These are phyloP conservation scores for Hippocampus barbouri DNA, from an alignment of 2,113 vertebrate species.

Conservation along the genomic window DNA sequence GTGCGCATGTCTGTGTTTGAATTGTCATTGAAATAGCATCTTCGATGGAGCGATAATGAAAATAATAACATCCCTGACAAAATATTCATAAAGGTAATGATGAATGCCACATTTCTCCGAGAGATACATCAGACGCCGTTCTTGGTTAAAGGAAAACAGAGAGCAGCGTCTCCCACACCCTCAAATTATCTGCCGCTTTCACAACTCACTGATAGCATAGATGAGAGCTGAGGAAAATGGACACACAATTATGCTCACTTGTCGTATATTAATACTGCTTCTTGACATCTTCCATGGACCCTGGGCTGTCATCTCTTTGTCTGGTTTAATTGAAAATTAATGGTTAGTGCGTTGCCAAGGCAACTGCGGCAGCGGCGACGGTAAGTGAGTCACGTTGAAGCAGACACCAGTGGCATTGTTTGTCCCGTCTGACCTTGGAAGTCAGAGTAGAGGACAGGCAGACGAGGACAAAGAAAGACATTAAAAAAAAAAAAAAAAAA, in stretches of 20 bases:
- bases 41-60: slow-evolving; percentile 67
- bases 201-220: slow-evolving; percentile 77
- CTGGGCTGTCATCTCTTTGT: slow-evolving; percentile 99
- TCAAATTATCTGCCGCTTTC: slow-evolving; percentile 74
- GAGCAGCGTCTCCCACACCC: slow-evolving; percentile 67
- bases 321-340: slow-evolving; percentile 99
- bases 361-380: slow-evolving; percentile 88
- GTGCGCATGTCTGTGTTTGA: slow-evolving; percentile 10
- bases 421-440: slow-evolving; percentile 99
- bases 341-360: slow-evolving; percentile 98
- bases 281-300: slow-evolving; percentile 99
- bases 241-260: slow-evolving; percentile 99
- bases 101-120: slow-evolving; percentile 63
- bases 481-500: slow-evolving; percentile 57
- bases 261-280: slow-evolving; percentile 99
- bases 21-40: slow-evolving; percentile 51
- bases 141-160: slow-evolving; percentile 62
- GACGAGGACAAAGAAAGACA: slow-evolving; percentile 64
- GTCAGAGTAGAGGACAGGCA: slow-evolving; percentile 84
- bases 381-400: slow-evolving; percentile 85
- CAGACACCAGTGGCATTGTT: slow-evolving; percentile 94
- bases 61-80: slow-evolving; percentile 70
- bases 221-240: slow-evolving; percentile 78
- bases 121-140: slow-evolving; percentile 60
- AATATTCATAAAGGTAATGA: slow-evolving; percentile 72